Evolutionary conservation across 2,113 vertebrate genomes (phyloP).

Genomic region (Cercocebus atys): DNA sequence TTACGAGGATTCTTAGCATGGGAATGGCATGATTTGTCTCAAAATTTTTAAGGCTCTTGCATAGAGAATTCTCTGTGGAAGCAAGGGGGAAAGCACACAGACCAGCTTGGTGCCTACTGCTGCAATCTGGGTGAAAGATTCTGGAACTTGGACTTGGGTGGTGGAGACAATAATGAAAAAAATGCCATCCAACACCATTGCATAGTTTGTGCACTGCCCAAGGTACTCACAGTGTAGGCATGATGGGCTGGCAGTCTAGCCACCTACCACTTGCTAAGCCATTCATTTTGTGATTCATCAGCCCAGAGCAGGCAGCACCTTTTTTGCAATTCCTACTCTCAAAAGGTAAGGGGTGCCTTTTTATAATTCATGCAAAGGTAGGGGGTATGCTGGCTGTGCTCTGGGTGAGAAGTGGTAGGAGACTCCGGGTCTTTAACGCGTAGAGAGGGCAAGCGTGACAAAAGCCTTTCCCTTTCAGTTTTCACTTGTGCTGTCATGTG

Average conservation of each 20-base stretch:
- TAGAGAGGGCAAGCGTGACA: neutral
- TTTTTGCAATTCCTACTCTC: neutral
- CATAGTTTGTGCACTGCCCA: neutral
- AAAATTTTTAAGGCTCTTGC: neutral
- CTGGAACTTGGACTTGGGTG: neutral
- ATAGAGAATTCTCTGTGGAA: neutral
- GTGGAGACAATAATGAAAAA: neutral
- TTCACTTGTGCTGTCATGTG: slow-evolving; percentile 7
- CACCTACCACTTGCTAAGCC: neutral
- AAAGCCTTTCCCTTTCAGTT: neutral
- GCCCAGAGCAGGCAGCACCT: accelerated
- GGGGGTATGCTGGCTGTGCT: neutral
- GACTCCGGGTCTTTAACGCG: neutral
- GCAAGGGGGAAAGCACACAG: neutral
- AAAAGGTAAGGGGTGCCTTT: neutral
- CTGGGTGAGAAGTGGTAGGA: neutral
- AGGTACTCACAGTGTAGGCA: neutral
- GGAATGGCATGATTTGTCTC: neutral
- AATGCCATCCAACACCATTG: neutral
- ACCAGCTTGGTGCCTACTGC: neutral
- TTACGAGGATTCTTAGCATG: neutral
- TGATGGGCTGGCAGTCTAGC: neutral
- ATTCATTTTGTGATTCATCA: neutral
- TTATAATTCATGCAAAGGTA: neutral
- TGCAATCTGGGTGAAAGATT: neutral